phyloP scores from a whole-genome alignment of 1,140 invertebrate genomes.

The Phortica variegata region DNA sequence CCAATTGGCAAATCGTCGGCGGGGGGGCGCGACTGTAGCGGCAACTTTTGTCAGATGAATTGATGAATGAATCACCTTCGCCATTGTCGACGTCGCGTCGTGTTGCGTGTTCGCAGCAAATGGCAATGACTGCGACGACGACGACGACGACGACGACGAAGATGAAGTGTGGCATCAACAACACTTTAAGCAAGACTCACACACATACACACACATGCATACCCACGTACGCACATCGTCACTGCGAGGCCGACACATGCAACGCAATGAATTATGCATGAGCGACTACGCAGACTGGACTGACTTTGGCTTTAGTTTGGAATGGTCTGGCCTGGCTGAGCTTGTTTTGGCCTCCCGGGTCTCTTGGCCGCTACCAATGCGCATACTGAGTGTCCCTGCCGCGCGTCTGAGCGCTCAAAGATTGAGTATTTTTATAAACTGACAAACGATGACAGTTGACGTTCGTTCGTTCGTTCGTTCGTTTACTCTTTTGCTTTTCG shows the following conservation, averaged over 20 bases:
- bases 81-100: constrained; percentile 12
- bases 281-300: constrained; percentile 24
- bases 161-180: neutral
- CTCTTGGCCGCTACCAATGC: too few relatives aligned
- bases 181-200: constrained; percentile 11
- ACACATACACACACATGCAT: constrained; percentile 21
- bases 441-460: constrained; percentile 57
- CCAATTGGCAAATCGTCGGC: constrained; percentile 1
- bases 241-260: constrained; percentile 5
- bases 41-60: constrained; percentile 49
- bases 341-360: too few relatives aligned
- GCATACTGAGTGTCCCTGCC: constrained; percentile 1
- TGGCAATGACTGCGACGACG: neutral
- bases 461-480: constrained; percentile 42
- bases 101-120: constrained; percentile 40
- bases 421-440: constrained; percentile 40
- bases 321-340: too few relatives aligned
- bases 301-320: too few relatives aligned
- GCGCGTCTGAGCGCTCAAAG: constrained; percentile 2
- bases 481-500: too few relatives aligned
- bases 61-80: constrained; percentile 50
- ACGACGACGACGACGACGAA: neutral
- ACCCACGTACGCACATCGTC: too few relatives aligned
- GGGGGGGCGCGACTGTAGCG: constrained; percentile 34
- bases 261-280: constrained; percentile 48